Base-by-base conservation (phyloP, 1,140 invertebrate genomes). In the Orchesella cincta region DNA sequence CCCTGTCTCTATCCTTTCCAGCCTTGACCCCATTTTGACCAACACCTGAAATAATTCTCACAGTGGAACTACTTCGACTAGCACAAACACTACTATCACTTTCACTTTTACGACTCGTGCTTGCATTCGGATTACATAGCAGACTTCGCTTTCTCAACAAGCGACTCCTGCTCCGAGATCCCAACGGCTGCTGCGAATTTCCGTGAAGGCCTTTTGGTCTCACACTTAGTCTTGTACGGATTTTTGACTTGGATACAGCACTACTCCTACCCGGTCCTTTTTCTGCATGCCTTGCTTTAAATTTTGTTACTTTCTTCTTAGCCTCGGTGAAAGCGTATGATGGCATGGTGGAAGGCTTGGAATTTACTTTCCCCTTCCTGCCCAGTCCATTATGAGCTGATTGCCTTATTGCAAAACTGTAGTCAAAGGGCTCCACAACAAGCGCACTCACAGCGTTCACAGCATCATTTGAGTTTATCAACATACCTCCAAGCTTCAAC, bases 391-490 rank as follows among this genome's bases (percentile, higher is more conserved):
- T 36, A 26, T 73, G 8, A 14, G 35, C 71, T 35, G 46, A 36
- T 26, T 51, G 34, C 20, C 35, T n/a, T 1, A 14, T 31, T 51
- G 3, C 28, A 3, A 73, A 23, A 51, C 39, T 36, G 71, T 73
- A 73, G n/a, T 36, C 39, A 23, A 46, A 36, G 20, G 71, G 71
- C 71, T 78, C 73, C 14, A 80, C 26, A 26, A 80, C 76, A 12
- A 81, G 52, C 23, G 81, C 81, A 75, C 78, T 80, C 16, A 76
- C 81, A 23, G 81, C 81, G 23, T 57, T 77, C 20, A 81, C 74
- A 0, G 81, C 81, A 28, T 78, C 81, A 74, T 64, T 80, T 34
- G 75, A 80, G 39, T 80, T 76, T 1, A 80, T 78, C 31, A 78
- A 34, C 33, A 64, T 80, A n/a, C 76, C 77, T 20, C 74, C 62